Conservation (phyloP, 2,888 invertebrate species). For the Hirtodrosophila trivittata region DNA sequence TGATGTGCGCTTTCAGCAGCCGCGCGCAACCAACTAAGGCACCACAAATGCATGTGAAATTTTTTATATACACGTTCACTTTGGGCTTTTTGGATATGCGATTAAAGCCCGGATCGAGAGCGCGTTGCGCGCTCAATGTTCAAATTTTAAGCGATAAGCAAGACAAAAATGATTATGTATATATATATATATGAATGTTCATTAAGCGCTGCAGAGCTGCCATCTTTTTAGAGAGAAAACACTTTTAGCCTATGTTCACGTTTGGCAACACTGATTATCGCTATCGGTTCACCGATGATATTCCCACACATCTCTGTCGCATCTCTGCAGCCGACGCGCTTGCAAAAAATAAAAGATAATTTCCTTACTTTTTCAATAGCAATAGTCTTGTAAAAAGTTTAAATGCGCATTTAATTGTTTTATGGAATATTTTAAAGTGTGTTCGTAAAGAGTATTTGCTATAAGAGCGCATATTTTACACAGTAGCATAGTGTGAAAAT, state of each 20-base stretch:
- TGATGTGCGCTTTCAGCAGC: slow-evolving; percentile 11
- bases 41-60: not conserved
- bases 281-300: slow-evolving; percentile 27
- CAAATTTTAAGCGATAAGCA: slow-evolving; percentile 23
- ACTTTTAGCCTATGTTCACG: not conserved
- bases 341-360: slow-evolving; percentile 46
- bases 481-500: slow-evolving; percentile 4
- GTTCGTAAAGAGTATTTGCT: not conserved
- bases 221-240: slow-evolving; percentile 11
- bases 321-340: slow-evolving; percentile 55
- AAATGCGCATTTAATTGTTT: not conserved
- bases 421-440: not conserved
- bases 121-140: slow-evolving; percentile 36
- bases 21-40: slow-evolving; percentile 10
- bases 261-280: slow-evolving; percentile 15
- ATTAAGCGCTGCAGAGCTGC: slow-evolving; percentile 15
- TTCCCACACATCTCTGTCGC: slow-evolving; percentile 43
- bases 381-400: slow-evolving; percentile 31
- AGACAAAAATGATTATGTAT: slow-evolving; percentile 5
- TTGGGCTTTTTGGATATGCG: not conserved
- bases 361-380: slow-evolving; percentile 31
- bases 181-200: not conserved
- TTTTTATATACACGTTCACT: not conserved
- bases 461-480: not conserved
- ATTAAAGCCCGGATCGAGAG: not conserved